Percentiles rank a stretch among this genome's conserved stretches.
Conservation (phyloP, 2,888 invertebrate genomes). For the Rutpela maculata region DNA sequence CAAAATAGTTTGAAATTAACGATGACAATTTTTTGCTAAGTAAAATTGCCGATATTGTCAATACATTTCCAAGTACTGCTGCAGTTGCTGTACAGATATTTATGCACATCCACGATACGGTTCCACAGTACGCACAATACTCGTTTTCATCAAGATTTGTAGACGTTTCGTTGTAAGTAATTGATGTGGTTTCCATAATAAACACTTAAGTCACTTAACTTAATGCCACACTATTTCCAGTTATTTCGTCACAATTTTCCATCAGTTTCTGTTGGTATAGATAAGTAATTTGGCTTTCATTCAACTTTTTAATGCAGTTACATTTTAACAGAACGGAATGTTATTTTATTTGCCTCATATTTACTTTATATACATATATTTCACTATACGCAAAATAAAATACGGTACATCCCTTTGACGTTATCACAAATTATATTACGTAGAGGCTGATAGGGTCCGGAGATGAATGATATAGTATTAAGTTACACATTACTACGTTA, state of each 20-base stretch:
- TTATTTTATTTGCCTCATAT: constrained; percentile 12
- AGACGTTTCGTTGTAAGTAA: not conserved
- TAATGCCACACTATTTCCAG: constrained; percentile 10
- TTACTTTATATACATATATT: not conserved
- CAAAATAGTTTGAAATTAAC: constrained; percentile 85
- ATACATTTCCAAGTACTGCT: constrained; percentile 84
- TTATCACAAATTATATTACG: constrained; percentile 4
- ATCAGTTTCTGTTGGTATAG: constrained; percentile 12
- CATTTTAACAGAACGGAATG: constrained; percentile 3
- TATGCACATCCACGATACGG: constrained; percentile 78
- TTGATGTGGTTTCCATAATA: constrained; percentile 31
- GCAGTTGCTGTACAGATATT: constrained; percentile 81
- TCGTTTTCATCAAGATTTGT: constrained; percentile 1
- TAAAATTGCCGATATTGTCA: constrained; percentile 85
- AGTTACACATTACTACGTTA: not conserved
- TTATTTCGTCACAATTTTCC: constrained; percentile 16
- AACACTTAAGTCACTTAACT: constrained; percentile 22
- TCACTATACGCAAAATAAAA: not conserved
- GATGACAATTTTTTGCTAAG: constrained; percentile 82
- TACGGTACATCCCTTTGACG: constrained; percentile 4
- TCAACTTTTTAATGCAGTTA: constrained; percentile 31
- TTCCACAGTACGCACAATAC: constrained; percentile 36
- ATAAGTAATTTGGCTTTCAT: constrained; percentile 21
- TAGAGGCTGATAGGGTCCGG: not conserved
- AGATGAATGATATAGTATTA: constrained; percentile 7